Evolutionary conservation across 2,888 invertebrate genomes (phyloP), one percentile per base, ranked within the genome.

Genomic region (Chrysolina oricalcia): DNA sequence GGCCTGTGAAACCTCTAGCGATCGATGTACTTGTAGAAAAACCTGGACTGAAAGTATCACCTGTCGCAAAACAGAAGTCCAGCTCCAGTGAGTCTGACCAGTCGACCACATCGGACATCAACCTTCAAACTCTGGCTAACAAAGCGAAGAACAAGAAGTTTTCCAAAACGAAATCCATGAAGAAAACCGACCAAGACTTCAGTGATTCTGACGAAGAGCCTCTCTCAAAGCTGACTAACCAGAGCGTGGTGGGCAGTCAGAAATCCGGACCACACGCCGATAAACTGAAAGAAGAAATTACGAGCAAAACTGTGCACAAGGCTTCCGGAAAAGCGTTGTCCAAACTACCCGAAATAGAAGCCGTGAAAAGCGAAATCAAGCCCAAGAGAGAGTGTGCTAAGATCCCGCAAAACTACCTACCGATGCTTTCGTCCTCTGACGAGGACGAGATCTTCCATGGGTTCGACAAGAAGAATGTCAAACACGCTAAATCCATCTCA

Each of bases 181-280:
- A 85, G 79, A 82, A 80, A 79, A 64, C 67, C 3, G 77, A 72
- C 11, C 81, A 76, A 4, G 78, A 78, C 35, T 92, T 92, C 75
- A 91, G 91, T 81, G 93, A 93, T 83, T 93, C 93, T 1, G 93
- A 93, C 81, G 93, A 93, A 82, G 93, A 93, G 84, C 92, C 92
- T 11, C 83, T 93, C 68, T 92, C 91, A 21, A 91, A 92, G 83
- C 86, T 92, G 27, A 90, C 90, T 66, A 87, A 87, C 72, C 81
- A 80, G 70, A 80, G 78, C 63, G 64, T 64, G 23, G 80, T 78
- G 9, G 70, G 73, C 35, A 80, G 67, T 67, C 78, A 73, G 70
- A 80, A 78, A 75, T 78, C 78, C 4, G 72, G 68, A 46, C 64
- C 74, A 17, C 74, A 71, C 59, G 73, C 40, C 2, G 53, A 56